A percentile compares a stretch with the other conserved stretches of the same genome.
phyloP scores from a whole-genome alignment of 2,113 vertebrate species.

The Hypanus sabinus region DNA sequence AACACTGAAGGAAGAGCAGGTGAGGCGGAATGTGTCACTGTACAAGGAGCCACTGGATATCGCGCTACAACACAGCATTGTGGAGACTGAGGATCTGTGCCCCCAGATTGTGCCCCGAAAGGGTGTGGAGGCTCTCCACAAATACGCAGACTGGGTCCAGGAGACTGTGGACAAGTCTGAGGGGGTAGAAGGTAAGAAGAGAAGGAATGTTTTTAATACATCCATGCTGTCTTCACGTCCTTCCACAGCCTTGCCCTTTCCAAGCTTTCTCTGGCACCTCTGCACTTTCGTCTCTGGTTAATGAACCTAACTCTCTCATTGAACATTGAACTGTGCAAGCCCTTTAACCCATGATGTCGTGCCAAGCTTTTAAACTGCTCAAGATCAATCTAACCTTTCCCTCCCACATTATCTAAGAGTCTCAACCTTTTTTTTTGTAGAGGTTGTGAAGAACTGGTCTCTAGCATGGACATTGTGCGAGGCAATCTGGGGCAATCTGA shows the following conservation, averaged over 20 bases:
- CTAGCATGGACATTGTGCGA: constrained; percentile 83
- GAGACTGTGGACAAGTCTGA: constrained; percentile 47
- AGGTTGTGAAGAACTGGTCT: constrained; percentile 67
- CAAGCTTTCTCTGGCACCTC: not conserved
- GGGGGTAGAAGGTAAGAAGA: constrained; percentile 56
- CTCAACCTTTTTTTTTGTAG: constrained; percentile 47
- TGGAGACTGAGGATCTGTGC: constrained; percentile 63
- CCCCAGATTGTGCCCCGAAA: constrained; percentile 66
- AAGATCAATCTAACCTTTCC: too few species aligned
- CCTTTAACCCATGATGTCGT: too few species aligned
- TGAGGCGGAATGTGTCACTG: constrained; percentile 51
- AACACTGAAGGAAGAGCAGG: constrained; percentile 53
- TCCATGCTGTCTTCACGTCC: not conserved
- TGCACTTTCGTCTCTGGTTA: not conserved
- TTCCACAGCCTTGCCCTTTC: not conserved
- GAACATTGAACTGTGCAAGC: too few species aligned
- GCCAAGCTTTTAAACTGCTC: too few species aligned
- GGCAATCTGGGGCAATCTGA: constrained; percentile 77
- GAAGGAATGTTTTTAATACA: not conserved
- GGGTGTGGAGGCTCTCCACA: constrained; percentile 75
- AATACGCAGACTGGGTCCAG: constrained; percentile 74
- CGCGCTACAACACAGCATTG: constrained; percentile 72
- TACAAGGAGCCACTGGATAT: constrained; percentile 79
- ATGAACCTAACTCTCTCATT: not conserved
- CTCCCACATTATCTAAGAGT: too few species aligned